Conservation (phyloP, 2,797 vertebrate species). For the Schizothorax lantsangensis region DNA sequence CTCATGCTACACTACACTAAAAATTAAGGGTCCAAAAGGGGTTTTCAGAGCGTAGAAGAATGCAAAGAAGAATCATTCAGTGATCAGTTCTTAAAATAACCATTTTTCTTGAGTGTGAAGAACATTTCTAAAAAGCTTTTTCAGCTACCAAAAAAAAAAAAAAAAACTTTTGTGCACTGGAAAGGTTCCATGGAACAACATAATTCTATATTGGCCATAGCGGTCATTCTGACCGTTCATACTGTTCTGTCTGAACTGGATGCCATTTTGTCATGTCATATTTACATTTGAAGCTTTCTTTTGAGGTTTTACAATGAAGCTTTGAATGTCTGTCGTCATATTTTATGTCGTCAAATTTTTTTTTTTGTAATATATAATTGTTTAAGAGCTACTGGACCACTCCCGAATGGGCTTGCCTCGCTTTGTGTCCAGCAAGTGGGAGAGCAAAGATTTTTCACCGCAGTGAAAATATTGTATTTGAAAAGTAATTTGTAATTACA, state of each 20-base stretch:
- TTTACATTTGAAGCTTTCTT: neutral
- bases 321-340: neutral
- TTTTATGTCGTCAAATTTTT: neutral
- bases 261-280: neutral
- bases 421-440: neutral
- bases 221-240: too few species aligned
- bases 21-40: neutral
- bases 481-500: too few species aligned
- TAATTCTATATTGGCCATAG: too few species aligned
- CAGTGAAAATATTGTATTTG: neutral
- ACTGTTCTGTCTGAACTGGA: neutral
- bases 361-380: neutral
- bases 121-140: neutral
- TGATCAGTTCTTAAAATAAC: neutral
- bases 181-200: neutral
- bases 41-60: neutral
- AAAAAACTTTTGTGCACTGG: neutral
- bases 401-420: neutral
- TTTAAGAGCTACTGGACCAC: neutral
- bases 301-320: neutral
- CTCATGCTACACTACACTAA: too few species aligned
- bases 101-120: neutral
- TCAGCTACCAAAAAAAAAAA: neutral
- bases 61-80: neutral
- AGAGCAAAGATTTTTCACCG: neutral